Evolutionary conservation across 2,113 vertebrate genomes (phyloP).

Genomic region (Oryzias celebensis): DNA sequence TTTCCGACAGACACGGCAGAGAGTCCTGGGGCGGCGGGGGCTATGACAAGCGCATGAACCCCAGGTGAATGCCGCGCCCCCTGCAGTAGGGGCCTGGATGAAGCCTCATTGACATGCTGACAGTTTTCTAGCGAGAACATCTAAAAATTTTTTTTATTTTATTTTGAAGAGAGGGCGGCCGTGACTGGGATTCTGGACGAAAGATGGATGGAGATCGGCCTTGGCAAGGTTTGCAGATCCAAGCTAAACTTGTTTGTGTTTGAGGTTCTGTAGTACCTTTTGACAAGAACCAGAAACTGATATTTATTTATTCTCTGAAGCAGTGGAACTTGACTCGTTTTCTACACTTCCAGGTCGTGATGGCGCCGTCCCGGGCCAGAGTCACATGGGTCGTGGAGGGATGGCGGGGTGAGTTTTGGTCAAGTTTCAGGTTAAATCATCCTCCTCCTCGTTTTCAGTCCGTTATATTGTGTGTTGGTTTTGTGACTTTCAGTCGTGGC

Average conservation of each 20-base stretch:
- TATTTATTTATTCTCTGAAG: too few relatives aligned
- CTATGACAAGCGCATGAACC: conserved; percentile 82
- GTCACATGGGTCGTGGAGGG: conserved; percentile 83
- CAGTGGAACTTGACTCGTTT: not conserved
- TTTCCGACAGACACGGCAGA: conserved; percentile 85
- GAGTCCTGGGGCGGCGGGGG: conserved; percentile 82
- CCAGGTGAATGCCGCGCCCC: conserved; percentile 42
- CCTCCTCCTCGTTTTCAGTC: too few relatives aligned
- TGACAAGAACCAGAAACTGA: not conserved
- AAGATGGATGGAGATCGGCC: conserved; percentile 85
- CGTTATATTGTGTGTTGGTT: not conserved
- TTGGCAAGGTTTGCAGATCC: conserved; percentile 78
- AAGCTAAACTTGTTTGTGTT: not conserved
- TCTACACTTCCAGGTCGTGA: conserved; percentile 77
- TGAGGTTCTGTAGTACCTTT: not conserved
- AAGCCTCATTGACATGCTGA: not conserved
- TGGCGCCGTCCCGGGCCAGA: conserved; percentile 79
- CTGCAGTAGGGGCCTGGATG: not conserved
- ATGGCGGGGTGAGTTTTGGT: conserved; percentile 78
- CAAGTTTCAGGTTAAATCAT: not conserved
- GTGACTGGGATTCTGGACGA: conserved; percentile 88
- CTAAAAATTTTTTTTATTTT: not conserved
- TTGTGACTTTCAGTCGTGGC: conserved; percentile 62
- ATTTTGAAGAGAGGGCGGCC: conserved; percentile 74
- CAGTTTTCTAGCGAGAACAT: not conserved